Conservation (phyloP, 2,113 vertebrate genomes). For the Hyaena hyaena region DNA sequence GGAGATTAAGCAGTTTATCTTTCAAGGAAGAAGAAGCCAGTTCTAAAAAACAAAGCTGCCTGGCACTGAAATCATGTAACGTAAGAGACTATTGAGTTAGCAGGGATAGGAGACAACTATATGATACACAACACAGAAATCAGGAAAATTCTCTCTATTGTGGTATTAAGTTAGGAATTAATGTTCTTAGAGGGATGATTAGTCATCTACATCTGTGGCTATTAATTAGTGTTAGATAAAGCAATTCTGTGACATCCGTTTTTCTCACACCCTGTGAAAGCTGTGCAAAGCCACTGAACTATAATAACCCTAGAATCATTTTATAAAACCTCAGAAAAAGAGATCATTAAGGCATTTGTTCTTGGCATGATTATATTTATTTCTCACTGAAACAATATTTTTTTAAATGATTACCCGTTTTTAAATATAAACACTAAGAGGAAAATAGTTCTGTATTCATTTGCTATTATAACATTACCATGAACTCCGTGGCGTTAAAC, state of each 20-base stretch:
- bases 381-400: not conserved
- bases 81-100: not conserved
- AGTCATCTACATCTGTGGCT: not conserved
- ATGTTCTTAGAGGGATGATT: not conserved
- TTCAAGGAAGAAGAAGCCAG: not conserved
- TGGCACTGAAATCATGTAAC: not conserved
- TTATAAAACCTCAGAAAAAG: slow-evolving; percentile 17
- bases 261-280: not conserved
- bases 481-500: not conserved
- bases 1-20: not conserved
- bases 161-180: not conserved
- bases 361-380: not conserved
- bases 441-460: not conserved
- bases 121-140: not conserved
- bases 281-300: slow-evolving; percentile 2
- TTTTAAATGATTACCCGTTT: not conserved
- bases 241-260: not conserved
- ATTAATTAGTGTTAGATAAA: not conserved
- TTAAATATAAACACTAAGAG: not conserved
- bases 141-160: not conserved
- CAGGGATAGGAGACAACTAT: not conserved
- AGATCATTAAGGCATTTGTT: not conserved
- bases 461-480: not conserved
- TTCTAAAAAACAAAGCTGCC: slow-evolving; percentile 12
- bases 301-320: not conserved